phyloP scores from a whole-genome alignment of 2,888 invertebrate species.

The Epinotia demarniana region DNA sequence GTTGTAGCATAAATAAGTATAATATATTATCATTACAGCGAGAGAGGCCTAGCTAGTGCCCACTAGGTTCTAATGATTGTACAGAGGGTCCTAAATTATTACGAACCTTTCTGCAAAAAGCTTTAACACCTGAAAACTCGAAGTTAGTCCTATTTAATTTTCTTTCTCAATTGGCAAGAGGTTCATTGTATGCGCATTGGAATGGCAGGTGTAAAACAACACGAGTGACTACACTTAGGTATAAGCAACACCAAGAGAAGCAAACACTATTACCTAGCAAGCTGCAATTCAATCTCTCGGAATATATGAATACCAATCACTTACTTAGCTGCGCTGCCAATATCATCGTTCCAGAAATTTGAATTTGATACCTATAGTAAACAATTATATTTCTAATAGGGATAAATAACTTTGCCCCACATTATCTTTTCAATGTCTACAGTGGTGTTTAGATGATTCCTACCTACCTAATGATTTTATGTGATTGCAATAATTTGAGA shows the following conservation, averaged over 20 bases:
- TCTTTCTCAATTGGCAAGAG: slow-evolving; percentile 3
- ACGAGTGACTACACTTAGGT: slow-evolving; percentile 13
- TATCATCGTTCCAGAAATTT: slow-evolving; percentile 7
- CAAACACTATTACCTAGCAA: slow-evolving; percentile 8
- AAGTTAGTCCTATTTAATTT: not conserved
- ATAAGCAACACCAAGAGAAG: slow-evolving; percentile 30
- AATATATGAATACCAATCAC: slow-evolving; percentile 44
- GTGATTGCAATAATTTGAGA: no score
- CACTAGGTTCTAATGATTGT: no score
- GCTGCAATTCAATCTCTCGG: slow-evolving; percentile 24
- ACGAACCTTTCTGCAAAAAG: not conserved
- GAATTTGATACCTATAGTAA: not conserved
- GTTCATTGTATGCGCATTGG: slow-evolving; percentile 4
- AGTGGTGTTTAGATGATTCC: no score
- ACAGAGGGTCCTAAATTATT: no score
- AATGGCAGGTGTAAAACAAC: slow-evolving; percentile 25
- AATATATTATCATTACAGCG: no score
- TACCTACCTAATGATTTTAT: no score
- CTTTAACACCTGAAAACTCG: not conserved
- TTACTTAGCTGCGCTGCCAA: not conserved
- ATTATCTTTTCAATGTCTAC: not conserved
- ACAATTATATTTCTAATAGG: not conserved
- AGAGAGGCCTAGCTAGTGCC: no score
- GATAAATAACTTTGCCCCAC: not conserved
- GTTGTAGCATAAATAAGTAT: no score